Evolutionary conservation across 2,797 vertebrate species (phyloP), one percentile per base, ranked within the genome.

Genomic region (Cetoscarus ocellatus): DNA sequence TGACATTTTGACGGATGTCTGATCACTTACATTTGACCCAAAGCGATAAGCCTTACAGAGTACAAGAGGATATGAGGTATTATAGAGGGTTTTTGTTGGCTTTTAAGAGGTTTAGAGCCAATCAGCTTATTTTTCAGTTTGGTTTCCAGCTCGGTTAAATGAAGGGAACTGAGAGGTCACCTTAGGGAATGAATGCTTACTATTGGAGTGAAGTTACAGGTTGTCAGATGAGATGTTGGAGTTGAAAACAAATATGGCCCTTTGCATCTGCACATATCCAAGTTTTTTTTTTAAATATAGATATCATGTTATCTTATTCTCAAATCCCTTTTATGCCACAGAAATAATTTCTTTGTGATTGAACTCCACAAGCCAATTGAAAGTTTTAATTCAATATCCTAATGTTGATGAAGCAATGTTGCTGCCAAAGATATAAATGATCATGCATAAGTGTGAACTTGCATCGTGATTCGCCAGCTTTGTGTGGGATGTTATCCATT

Each of bases 81-180:
- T 82, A 79, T n/a, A 35, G 49, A 39, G 13, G 65, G 53, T 58
- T 47, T 77, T 68, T 19, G 56, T 67, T 67, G 58, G 1, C 54
- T 73, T 77, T 61, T 86, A 84, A 90, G 81, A 86, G 86, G 77
- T 86, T 89, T 89, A 85, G 39, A 71, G 44, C 7, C 67, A 86
- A 87, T 84, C 73, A 43, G 84, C 84, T 92, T 85, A 83, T 67
- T 83, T 75, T 83, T 14, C 42, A 59, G 35, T 65, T 12, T 8
- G 36, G 67, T 70, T 78, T 84, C 62, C 47, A 39, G 61, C 14
- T 34, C 10, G 5, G 13, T 51, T 1, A 47, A 65, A 17, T 53
- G 36, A 61, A 34, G 70, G 17, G 50, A 10, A 45, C 19, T 51
- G 60, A 44, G 17, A 64, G 63, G 45, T 61, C 57, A 66, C 59